phyloP scores from a whole-genome alignment of 2,113 vertebrate genomes.

The Thomomys bottae region DNA sequence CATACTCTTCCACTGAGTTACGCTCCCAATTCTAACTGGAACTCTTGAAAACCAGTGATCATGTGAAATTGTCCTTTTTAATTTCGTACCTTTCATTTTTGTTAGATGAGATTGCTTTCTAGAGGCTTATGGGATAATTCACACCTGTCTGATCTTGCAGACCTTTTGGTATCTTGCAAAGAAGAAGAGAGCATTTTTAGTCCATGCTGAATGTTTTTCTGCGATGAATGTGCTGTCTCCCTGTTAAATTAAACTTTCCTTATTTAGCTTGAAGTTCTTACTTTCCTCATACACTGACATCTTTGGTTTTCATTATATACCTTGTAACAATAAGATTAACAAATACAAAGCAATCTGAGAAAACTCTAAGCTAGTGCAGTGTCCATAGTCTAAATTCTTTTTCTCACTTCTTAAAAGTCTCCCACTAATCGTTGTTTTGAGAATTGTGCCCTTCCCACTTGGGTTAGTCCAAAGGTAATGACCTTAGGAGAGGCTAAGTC shows the following conservation, averaged over 20 bases:
- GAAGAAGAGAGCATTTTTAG: too few species aligned
- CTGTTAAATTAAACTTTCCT: not conserved
- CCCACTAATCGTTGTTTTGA: not conserved
- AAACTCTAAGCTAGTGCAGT: not conserved
- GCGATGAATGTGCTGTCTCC: not conserved
- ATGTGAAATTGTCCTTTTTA: not conserved
- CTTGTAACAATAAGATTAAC: slow-evolving; percentile 14
- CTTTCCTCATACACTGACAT: not conserved
- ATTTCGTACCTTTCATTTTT: not conserved
- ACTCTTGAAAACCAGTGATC: not conserved
- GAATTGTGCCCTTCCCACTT: not conserved
- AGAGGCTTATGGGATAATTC: not conserved
- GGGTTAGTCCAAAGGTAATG: not conserved
- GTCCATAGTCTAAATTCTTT: slow-evolving; percentile 11
- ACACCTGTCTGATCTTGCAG: not conserved
- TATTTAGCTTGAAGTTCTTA: not conserved
- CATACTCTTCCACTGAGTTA: too few species aligned
- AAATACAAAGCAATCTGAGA: slow-evolving; percentile 4
- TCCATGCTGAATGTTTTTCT: not conserved
- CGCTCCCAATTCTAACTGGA: not conserved
- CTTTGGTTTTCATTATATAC: not conserved
- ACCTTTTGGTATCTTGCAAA: not conserved
- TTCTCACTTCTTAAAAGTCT: slow-evolving; percentile 15
- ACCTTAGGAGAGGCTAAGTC: not conserved
- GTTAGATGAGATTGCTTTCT: slow-evolving; percentile 2